Conservation (phyloP, 2,888 invertebrate genomes). For the Drosophila flavopinicola region DNA sequence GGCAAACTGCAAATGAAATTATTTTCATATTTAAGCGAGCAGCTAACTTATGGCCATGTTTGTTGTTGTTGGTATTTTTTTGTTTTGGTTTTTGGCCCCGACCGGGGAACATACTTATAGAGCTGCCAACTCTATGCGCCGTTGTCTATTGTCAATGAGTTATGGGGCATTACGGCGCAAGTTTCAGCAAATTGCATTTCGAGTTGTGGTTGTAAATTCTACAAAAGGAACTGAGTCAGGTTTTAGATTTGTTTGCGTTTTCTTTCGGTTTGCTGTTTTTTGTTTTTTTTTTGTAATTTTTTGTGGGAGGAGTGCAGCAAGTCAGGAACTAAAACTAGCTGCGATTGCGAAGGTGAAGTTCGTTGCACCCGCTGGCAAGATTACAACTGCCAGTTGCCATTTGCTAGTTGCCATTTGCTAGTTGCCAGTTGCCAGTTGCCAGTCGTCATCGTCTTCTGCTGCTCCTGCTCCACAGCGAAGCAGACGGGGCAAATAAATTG, state of each 20-base stretch:
- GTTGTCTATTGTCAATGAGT: constrained; percentile 64
- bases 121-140: constrained; percentile 17
- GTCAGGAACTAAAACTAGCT: constrained; percentile 52
- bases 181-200: constrained; percentile 56
- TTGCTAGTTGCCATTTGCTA: constrained; percentile 19
- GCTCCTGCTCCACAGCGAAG: constrained; percentile 16
- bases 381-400: constrained; percentile 27
- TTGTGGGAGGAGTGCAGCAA: constrained; percentile 32
- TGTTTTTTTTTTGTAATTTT: constrained; percentile 2
- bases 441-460: constrained; percentile 22
- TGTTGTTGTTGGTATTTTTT: too few species aligned
- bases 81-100: constrained; percentile 15
- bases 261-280: not conserved
- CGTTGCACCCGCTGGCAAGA: constrained; percentile 60
- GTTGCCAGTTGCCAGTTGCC: constrained; percentile 23
- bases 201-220: constrained; percentile 26
- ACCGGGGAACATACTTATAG: constrained; percentile 14
- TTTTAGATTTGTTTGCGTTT: constrained; percentile 7
- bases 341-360: constrained; percentile 59
- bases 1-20: constrained; percentile 53
- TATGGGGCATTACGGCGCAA: constrained; percentile 70
- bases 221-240: constrained; percentile 31
- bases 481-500: constrained; percentile 71
- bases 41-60: constrained; percentile 64
- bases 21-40: constrained; percentile 47